Percentiles rank a stretch among this genome's conserved stretches.
These are phyloP conservation scores for Nemoura dubitans DNA, from an alignment of 2,888 invertebrate genomes.

Conservation along the genomic window DNA sequence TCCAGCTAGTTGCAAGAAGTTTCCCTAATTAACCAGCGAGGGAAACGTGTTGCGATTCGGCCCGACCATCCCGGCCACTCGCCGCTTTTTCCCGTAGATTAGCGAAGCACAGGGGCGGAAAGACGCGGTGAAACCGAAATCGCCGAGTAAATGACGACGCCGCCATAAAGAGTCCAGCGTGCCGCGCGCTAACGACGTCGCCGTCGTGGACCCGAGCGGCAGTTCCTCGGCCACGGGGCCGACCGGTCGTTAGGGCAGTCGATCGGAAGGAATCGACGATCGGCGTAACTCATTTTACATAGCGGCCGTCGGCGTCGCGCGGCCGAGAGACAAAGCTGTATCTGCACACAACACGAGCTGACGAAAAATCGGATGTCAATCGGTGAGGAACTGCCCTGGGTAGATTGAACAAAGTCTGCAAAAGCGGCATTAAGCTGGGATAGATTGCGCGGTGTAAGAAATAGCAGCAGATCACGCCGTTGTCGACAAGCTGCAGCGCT, in stretches of 20 bases:
- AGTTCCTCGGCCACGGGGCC: background rate
- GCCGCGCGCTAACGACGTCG: background rate
- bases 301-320: background rate
- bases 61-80: too few species aligned
- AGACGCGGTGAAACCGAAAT: background rate
- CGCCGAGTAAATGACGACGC: background rate
- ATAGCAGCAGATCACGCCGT: too few species aligned
- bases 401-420: background rate
- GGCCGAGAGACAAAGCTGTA: background rate
- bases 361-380: background rate
- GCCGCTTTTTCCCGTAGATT: too few species aligned
- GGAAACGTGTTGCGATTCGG: too few species aligned
- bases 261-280: slow-evolving; percentile 26
- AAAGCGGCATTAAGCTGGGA: background rate
- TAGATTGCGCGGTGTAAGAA: background rate
- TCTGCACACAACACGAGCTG: background rate
- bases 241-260: slow-evolving; percentile 13
- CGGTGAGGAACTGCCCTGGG: background rate
- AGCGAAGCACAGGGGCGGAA: background rate
- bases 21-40: too few species aligned
- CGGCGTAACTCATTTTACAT: background rate
- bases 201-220: background rate
- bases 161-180: background rate
- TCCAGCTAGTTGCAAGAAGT: too few species aligned
- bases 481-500: too few species aligned